Percentiles rank a stretch among this genome's conserved stretches.
These are phyloP conservation scores for Solen grandis DNA, from an alignment of 1,140 invertebrate species.

Conservation along the genomic window DNA sequence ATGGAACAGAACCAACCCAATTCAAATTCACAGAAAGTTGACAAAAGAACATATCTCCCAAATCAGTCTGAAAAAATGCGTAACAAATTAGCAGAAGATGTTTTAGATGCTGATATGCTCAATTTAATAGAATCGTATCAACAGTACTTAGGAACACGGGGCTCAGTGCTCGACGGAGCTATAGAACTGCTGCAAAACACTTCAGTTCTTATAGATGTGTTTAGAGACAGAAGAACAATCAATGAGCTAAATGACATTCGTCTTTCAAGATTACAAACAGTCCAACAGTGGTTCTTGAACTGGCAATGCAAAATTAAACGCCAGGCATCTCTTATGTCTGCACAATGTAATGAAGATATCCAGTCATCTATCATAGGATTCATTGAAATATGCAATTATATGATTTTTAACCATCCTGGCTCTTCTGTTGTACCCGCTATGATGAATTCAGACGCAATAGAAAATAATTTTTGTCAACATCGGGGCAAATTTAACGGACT, in stretches of 20 bases:
- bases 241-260: no score
- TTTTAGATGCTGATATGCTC: constrained; percentile 36
- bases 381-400: constrained; percentile 5
- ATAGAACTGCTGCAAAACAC: constrained; percentile 36
- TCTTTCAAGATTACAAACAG: no score
- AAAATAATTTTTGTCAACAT: constrained; percentile 51
- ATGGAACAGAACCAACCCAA: neutral
- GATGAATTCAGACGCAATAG: constrained; percentile 31
- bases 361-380: constrained; percentile 25
- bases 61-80: constrained; percentile 31
- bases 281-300: no score
- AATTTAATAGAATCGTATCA: constrained; percentile 32
- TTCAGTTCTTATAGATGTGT: neutral
- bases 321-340: no score
- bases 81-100: constrained; percentile 52
- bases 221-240: no score
- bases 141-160: no score
- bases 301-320: no score
- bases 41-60: constrained; percentile 32
- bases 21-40: neutral
- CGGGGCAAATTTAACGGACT: no score
- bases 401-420: neutral
- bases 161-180: no score
- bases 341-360: no score
- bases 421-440: neutral